These are phyloP conservation scores for Alsophila aescularia DNA, from an alignment of 2,888 invertebrate species.

Conservation along the genomic window DNA sequence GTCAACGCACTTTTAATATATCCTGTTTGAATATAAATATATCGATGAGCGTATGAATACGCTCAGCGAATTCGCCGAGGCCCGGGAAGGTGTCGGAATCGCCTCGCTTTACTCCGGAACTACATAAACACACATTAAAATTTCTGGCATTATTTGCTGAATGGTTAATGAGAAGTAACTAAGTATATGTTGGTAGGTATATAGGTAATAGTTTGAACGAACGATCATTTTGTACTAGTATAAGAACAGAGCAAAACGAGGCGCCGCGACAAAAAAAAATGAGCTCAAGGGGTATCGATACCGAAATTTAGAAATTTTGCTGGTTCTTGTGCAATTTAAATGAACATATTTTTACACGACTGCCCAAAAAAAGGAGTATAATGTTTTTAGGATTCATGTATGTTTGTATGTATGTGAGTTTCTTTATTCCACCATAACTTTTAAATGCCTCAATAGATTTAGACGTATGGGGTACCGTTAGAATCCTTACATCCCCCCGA, in stretches of 20 bases:
- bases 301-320: no score
- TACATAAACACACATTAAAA: conserved; percentile 32
- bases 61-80: conserved; percentile 43
- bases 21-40: conserved; percentile 63
- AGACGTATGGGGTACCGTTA: no score
- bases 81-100: conserved; percentile 38
- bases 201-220: neutral
- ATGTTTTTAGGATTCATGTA: no score
- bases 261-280: no score
- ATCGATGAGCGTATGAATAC: conserved; percentile 56
- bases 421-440: no score
- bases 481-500: no score
- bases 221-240: neutral
- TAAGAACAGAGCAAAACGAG: no score
- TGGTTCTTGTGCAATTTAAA: conserved; percentile 37
- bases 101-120: conserved; percentile 32
- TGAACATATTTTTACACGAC: conserved; percentile 33
- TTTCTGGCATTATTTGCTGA: conserved; percentile 21
- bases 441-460: no score
- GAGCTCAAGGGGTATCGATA: no score
- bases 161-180: conserved; percentile 1
- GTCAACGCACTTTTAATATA: conserved; percentile 62
- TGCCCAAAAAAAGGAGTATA: no score
- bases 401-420: conserved; percentile 13
- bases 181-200: no score